A percentile compares a stretch with the other conserved stretches of the same genome.
Evolutionary conservation across 2,113 vertebrate genomes (phyloP).

Genomic region (Motacilla alba): DNA sequence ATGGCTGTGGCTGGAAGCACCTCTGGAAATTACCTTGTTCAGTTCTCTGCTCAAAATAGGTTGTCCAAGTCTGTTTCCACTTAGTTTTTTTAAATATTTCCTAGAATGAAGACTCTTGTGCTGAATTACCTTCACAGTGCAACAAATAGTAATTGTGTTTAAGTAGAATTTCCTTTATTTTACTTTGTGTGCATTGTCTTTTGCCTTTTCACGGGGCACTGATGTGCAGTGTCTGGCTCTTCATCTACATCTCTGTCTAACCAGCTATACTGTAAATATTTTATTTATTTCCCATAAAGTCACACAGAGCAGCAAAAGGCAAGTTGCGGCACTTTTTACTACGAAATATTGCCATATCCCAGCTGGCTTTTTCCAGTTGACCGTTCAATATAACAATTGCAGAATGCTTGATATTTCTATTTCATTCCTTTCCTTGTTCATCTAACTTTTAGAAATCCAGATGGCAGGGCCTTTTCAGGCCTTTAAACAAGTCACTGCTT

Average conservation of each 20-base stretch:
- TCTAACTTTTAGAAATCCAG: neutral
- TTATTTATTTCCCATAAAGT: neutral
- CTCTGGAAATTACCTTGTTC: neutral
- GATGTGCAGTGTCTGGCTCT: neutral
- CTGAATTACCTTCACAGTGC: neutral
- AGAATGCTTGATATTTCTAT: neutral
- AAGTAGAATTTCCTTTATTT: neutral
- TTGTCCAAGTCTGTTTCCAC: neutral
- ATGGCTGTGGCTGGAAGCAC: neutral
- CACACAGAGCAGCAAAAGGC: neutral
- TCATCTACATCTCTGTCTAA: neutral
- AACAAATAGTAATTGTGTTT: neutral
- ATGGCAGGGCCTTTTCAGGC: neutral
- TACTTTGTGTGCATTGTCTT: rapidly evolving
- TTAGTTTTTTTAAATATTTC: neutral
- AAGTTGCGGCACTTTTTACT: neutral
- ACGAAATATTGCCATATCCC: neutral
- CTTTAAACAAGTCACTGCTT: neutral
- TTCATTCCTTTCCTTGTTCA: neutral
- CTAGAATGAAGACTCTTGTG: too few species aligned
- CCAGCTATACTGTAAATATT: neutral
- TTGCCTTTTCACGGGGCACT: neutral
- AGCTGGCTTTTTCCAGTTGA: neutral
- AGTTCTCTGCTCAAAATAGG: neutral
- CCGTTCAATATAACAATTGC: neutral